Base-by-base conservation (phyloP, 2,888 invertebrate species). In the Luperina testacea region DNA sequence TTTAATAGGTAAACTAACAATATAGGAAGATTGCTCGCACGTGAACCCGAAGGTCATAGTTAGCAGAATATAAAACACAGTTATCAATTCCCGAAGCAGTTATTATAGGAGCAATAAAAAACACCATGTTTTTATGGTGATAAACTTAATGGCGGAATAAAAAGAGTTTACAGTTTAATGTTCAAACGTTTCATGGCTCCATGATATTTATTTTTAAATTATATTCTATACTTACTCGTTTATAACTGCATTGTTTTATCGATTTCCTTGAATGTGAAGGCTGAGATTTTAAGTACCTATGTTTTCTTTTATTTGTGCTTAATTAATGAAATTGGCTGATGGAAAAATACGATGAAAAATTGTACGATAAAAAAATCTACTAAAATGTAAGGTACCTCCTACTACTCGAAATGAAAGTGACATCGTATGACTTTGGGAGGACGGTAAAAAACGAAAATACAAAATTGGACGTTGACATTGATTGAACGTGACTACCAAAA, bases 21-120 rank as follows among this genome's bases (percentile, higher is more conserved):
- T 24, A 13, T 24, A 42, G 24, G 24, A 9, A 73, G 17, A 59
- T 42, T 59, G 15, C 15, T 65, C 13, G 9, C 70, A 72, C 17
- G 69, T 42, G 24, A 32, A 72, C 45, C 65, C 69, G 69, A 27
- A 57, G 72, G 74, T 32, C 67, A 75, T 76, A 84, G 80, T 87
- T 76, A 84, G 76, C 65, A 57, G 57, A 70, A 78, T 71, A 87
- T 87, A 83, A 84, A 84, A 67, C 27, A 17, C 27, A 61, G 84
- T 81, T 88, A 86, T 86, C 86, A 86, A 84, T 88, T 79, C 77
- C 68, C 71, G 13, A 80, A 81, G 87, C 71, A 78, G 89, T 82
- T 89, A 89, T 87, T 85, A 82, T 72, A 38, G 69, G n/a, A 82
- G 89, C 82, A 89, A 81, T 89, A 87, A 86, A 84, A 89, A 88